These are phyloP conservation scores for Plumapathes pennacea DNA, from an alignment of 92 coral and sea anemone genomes.

Conservation along the genomic window DNA sequence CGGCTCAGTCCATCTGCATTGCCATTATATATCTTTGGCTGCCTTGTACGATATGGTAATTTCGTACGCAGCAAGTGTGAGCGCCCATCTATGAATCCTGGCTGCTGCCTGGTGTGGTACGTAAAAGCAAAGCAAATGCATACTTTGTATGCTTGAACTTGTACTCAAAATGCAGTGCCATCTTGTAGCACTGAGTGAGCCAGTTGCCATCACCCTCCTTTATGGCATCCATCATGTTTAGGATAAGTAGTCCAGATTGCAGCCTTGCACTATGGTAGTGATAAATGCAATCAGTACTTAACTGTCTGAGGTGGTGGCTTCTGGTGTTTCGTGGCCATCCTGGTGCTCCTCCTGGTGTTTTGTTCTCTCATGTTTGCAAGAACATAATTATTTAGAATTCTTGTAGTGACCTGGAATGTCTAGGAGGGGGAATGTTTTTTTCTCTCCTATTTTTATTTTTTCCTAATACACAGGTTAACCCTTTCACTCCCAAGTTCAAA, in stretches of 20 bases:
- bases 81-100: slow-evolving; percentile 38
- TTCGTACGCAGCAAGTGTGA: slow-evolving; percentile 22
- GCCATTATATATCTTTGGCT: slow-evolving; percentile 3
- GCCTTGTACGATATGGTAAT: slow-evolving; percentile 14
- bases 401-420: no score
- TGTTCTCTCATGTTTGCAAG: slow-evolving; percentile 45
- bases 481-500: no score
- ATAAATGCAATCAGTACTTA: slow-evolving; percentile 20
- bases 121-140: slow-evolving; percentile 38
- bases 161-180: slow-evolving; percentile 38
- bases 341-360: slow-evolving; percentile 17
- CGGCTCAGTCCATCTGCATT: slow-evolving; percentile 54
- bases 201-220: slow-evolving; percentile 64
- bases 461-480: no score
- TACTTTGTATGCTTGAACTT: slow-evolving; percentile 58
- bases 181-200: slow-evolving; percentile 53
- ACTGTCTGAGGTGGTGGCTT: slow-evolving; percentile 6
- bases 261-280: slow-evolving; percentile 65
- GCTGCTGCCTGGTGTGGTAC: slow-evolving; percentile 11
- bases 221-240: slow-evolving; percentile 51
- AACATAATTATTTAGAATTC: no score
- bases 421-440: no score
- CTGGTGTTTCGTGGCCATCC: slow-evolving; percentile 8
- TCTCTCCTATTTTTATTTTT: no score
- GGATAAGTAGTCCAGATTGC: slow-evolving; percentile 58